Conservation (phyloP, 2,113 vertebrate species). For the Urocitellus parryii region DNA sequence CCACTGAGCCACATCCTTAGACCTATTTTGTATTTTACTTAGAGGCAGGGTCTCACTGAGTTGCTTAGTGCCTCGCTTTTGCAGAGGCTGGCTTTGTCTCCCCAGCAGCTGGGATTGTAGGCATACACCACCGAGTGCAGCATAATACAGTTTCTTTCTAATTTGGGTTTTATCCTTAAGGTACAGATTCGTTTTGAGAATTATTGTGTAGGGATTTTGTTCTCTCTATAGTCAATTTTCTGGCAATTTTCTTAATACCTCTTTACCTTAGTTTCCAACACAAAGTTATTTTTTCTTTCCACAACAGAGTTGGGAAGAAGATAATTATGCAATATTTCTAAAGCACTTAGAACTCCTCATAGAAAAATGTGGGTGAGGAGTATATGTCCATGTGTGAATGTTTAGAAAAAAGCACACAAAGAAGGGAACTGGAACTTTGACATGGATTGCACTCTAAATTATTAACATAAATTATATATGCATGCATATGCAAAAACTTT, state of each 20-base stretch:
- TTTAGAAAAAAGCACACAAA: constrained; percentile 46
- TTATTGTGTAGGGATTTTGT: not conserved
- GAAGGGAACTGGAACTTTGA: not conserved
- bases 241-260: not conserved
- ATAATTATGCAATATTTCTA: constrained; percentile 5
- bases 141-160: not conserved
- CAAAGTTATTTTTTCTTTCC: constrained; percentile 6
- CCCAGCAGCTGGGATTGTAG: too few relatives aligned
- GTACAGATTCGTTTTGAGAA: constrained; percentile 1
- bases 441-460: not conserved
- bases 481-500: not conserved
- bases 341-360: not conserved
- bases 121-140: too few relatives aligned
- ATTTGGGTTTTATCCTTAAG: not conserved
- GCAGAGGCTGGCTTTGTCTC: too few relatives aligned
- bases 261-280: not conserved
- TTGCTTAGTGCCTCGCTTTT: too few relatives aligned
- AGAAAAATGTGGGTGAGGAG: not conserved
- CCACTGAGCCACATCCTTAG: too few relatives aligned
- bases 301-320: not conserved
- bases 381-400: not conserved
- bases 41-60: too few relatives aligned
- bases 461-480: not conserved
- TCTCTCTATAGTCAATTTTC: not conserved
- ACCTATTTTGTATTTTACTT: too few relatives aligned